Evolutionary conservation across 1,140 invertebrate genomes (phyloP), one percentile per base, ranked within the genome.

Genomic region (Atta colombica): DNA sequence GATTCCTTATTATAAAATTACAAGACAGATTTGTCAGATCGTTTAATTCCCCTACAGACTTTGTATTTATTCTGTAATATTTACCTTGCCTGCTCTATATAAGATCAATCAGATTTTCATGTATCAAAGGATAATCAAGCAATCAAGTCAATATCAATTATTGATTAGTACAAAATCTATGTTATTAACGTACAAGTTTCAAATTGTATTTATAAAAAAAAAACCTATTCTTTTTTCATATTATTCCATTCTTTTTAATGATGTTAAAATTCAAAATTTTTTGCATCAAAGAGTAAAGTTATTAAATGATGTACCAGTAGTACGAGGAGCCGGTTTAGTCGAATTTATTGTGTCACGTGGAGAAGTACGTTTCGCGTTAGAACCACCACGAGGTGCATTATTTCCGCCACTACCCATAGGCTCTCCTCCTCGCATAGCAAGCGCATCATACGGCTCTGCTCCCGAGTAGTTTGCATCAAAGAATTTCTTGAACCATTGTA

Each of bases 401-500:
- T 95, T 95, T 89, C 96, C 96, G 90, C 96, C 95, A 91, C 93
- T 94, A 87, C 98, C 98, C 96, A 99, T 97, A 16, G 96, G 95
- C 93, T 98, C 97, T 88, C 98, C 98, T 91, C 97, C 97, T 91
- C 99, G 96, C 92, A 98, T 97, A 74, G 96, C 97, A 88, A 98
- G 95, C 63, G 99, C 97, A 96, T 99, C 98, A 95, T 99, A 99
- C 58, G 90, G 90, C 88, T 98, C 98, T 90, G 97, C 96, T 93
- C 98, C 98, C 94, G 97, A 97, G 96, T 99, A 99, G 96, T 99
- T 99, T 88, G 98, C 98, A 96, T 99, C 99, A 96, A 99, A 99
- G 96, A 99, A 99, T 95, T 99, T 99, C 96, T 99, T 99, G 96
- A 99, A 99, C 99, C 99, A 99, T 96, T 99, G 99, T 89, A 99